These are phyloP conservation scores for human DNA, from an alignment of 2,113 vertebrate species.

Conservation along the genomic window GRCh38 chr18:38577001-38577500, in stretches of 20 bases:
- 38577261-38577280: not conserved
- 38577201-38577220: not conserved
- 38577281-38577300: not conserved
- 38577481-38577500: not conserved
- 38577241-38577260: not conserved
- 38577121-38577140: not conserved
- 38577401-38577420: not conserved
- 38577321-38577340: not conserved
- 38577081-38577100: not conserved
- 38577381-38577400: not conserved
- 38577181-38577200: not conserved
- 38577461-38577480: not conserved
- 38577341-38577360: not conserved
- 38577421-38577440: not conserved
- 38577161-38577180: not conserved
- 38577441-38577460: not conserved
- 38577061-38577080: not conserved
- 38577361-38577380: not conserved
- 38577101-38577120: not conserved
- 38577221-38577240: not conserved
- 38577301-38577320: not conserved
- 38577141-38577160: not conserved
- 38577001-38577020: not conserved
- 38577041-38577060: not conserved
- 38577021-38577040: not conserved